A percentile compares a stretch with the other conserved stretches of the same genome.
Evolutionary conservation across 1,140 invertebrate species (phyloP).

Genomic region (Neotoxoptera formosana): DNA sequence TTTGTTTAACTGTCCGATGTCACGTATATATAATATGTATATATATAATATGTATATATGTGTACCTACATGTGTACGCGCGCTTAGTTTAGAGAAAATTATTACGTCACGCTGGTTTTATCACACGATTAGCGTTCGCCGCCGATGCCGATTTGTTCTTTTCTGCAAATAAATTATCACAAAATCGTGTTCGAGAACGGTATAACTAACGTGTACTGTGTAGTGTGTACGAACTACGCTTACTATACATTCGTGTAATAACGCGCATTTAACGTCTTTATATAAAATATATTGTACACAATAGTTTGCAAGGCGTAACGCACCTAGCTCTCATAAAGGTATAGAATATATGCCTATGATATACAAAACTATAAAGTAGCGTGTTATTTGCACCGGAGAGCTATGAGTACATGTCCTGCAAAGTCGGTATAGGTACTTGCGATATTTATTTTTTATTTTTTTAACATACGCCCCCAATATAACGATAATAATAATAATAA

Average conservation of each 20-base stretch:
- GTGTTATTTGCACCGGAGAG: background rate
- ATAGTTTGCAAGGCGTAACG: background rate
- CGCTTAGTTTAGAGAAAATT: background rate
- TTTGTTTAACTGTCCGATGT: background rate
- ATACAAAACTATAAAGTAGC: background rate
- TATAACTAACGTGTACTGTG: slow-evolving; percentile 17
- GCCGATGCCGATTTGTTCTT: slow-evolving; percentile 30
- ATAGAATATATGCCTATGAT: too few relatives aligned
- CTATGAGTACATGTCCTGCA: background rate
- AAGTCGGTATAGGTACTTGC: background rate
- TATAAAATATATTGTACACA: slow-evolving; percentile 25
- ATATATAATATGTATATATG: background rate
- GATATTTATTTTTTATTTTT: background rate
- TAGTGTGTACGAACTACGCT: background rate
- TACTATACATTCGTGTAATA: background rate
- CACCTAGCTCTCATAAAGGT: background rate
- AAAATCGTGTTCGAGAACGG: slow-evolving; percentile 36
- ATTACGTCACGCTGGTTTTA: slow-evolving; percentile 30
- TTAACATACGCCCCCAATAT: background rate
- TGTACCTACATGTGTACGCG: background rate
- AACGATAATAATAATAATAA: too few relatives aligned
- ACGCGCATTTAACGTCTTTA: slow-evolving; percentile 19
- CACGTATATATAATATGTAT: background rate
- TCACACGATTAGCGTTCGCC: slow-evolving; percentile 30
- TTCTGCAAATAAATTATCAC: slow-evolving; percentile 45